These are phyloP conservation scores for Bombus waltoni DNA, from an alignment of 1,140 invertebrate species.

Conservation along the genomic window DNA sequence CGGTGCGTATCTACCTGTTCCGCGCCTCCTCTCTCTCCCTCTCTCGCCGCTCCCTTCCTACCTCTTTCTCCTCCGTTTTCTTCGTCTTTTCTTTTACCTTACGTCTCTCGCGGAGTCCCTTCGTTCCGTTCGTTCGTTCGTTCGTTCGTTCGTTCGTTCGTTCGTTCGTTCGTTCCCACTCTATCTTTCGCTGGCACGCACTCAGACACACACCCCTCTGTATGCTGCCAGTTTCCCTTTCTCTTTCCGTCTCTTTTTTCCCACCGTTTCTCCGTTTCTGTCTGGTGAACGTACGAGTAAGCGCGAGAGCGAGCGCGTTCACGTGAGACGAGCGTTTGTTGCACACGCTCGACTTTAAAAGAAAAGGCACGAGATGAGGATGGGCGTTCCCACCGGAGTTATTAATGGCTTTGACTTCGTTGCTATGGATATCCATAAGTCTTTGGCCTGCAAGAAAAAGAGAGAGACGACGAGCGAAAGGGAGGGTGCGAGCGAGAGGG, in stretches of 20 bases:
- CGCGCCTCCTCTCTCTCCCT: conserved; percentile 53
- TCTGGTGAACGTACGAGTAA: conserved; percentile 26
- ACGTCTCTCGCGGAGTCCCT: conserved; percentile 35
- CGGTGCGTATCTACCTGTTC: conserved; percentile 81
- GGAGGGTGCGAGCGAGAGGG: conserved; percentile 46
- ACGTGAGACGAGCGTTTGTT: conserved; percentile 73
- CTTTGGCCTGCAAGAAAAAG: conserved; percentile 75
- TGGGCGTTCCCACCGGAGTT: conserved; percentile 82
- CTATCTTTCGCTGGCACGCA: conserved; percentile 33
- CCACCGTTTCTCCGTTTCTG: conserved; percentile 20
- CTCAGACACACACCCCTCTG: conserved; percentile 12
- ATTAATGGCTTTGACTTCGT: conserved; percentile 83
- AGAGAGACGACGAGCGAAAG: conserved; percentile 35
- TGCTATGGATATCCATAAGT: conserved; percentile 84
- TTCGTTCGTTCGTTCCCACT: conserved; percentile 13
- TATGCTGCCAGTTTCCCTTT: conserved; percentile 26
- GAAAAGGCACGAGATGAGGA: conserved; percentile 82
- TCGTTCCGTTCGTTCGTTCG: conserved; percentile 2
- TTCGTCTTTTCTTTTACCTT: conserved; percentile 1
- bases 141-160: conserved; percentile 21
- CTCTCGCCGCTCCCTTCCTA: conserved; percentile 9
- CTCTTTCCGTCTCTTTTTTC: conserved; percentile 13
- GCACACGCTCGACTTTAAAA: conserved; percentile 81
- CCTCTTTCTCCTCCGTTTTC: neutral
- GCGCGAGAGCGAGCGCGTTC: conserved; percentile 48